Evolutionary conservation across 2,888 invertebrate species (phyloP).

Genomic region (Heliconius ethilla): DNA sequence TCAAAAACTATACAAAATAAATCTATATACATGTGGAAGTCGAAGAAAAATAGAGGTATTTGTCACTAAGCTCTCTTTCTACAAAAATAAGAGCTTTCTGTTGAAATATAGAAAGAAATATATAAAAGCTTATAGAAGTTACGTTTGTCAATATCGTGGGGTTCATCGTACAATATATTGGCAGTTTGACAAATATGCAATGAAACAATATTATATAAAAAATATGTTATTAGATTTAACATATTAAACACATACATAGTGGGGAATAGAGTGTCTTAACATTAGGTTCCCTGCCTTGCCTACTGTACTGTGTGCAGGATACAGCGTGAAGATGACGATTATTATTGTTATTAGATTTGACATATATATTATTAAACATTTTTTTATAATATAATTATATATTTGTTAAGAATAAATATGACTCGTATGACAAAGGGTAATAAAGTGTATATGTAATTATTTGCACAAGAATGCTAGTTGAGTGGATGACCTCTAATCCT

Average conservation of each 20-base stretch:
- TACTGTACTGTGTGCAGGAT: too few relatives aligned
- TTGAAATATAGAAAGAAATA: neutral
- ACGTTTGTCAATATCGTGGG: constrained; percentile 33
- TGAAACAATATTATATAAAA: constrained; percentile 27
- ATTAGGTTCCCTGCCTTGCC: too few relatives aligned
- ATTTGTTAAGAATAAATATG: neutral
- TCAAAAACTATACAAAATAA: neutral
- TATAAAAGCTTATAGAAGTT: neutral
- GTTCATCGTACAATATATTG: constrained; percentile 64
- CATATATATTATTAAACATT: neutral
- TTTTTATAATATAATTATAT: neutral
- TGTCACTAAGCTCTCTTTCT: neutral
- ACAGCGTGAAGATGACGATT: too few relatives aligned
- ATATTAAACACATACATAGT: too few relatives aligned
- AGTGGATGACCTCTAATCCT: constrained; percentile 27
- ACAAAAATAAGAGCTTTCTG: neutral
- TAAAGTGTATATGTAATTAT: neutral
- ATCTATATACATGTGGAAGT: neutral
- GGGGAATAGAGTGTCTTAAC: too few relatives aligned
- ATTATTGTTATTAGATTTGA: too few relatives aligned
- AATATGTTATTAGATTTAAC: constrained; percentile 9
- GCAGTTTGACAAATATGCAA: constrained; percentile 75
- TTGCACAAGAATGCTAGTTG: neutral
- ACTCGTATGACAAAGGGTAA: neutral
- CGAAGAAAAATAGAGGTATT: neutral